Percentiles rank a stretch among this genome's conserved stretches.
Conservation (phyloP, 2,888 invertebrate species). For the Andrena hattorfiana region DNA sequence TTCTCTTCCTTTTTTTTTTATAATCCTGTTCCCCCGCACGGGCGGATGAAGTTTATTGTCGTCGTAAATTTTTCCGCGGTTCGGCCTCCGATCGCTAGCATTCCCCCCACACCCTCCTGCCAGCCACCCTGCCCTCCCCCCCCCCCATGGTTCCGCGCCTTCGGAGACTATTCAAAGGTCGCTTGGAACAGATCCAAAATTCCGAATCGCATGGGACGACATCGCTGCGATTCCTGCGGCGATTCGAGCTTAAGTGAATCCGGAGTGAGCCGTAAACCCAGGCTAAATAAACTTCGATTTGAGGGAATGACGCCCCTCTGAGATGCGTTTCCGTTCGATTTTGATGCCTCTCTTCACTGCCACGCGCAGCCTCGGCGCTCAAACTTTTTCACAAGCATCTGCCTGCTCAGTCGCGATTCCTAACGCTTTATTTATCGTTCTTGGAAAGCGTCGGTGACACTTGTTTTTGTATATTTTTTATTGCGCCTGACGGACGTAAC, state of each 20-base stretch:
- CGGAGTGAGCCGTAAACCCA: constrained; percentile 81
- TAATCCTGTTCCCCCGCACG: constrained; percentile 50
- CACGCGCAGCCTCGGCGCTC: neutral
- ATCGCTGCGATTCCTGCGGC: constrained; percentile 76
- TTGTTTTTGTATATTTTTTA: neutral
- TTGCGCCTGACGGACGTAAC: neutral
- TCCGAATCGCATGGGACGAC: constrained; percentile 78
- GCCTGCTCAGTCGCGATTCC: neutral
- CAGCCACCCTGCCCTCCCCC: constrained; percentile 5
- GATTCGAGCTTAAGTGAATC: constrained; percentile 81
- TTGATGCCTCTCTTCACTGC: neutral
- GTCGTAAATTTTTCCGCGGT: constrained; percentile 63
- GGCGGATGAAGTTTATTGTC: constrained; percentile 60
- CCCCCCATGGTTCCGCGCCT: constrained; percentile 54
- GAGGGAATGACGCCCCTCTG: constrained; percentile 61
- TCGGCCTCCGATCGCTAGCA: constrained; percentile 60
- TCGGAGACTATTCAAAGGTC: constrained; percentile 82
- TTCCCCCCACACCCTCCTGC: constrained; percentile 42
- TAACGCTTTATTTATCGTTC: constrained; percentile 9
- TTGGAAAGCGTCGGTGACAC: neutral
- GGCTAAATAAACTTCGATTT: constrained; percentile 82
- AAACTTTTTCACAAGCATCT: neutral
- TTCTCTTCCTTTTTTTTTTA: constrained; percentile 31
- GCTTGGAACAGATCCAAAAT: constrained; percentile 83
- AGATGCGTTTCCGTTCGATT: constrained; percentile 31